phyloP scores from a whole-genome alignment of 2,888 invertebrate species.

The Dendrolimus houi region DNA sequence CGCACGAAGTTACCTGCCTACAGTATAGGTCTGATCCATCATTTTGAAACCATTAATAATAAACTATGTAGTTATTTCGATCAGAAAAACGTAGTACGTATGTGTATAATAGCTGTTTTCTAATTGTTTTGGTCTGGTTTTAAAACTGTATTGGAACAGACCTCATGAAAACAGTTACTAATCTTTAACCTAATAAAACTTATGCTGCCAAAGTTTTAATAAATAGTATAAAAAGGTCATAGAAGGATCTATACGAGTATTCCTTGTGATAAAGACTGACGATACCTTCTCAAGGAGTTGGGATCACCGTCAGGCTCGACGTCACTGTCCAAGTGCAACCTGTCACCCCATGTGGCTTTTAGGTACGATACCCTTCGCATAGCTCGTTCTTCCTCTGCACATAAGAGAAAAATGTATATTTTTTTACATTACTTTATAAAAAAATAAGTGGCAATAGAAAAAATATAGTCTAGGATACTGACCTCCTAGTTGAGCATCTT shows the following conservation, averaged over 20 bases:
- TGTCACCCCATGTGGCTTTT: constrained; percentile 92
- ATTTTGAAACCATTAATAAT: too few species aligned
- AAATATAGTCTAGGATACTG: constrained; percentile 18
- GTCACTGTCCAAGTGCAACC: constrained; percentile 84
- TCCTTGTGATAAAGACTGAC: constrained; percentile 5
- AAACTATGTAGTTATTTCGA: too few species aligned
- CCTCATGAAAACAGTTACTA: too few species aligned
- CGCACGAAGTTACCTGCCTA: too few species aligned
- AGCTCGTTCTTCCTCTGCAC: constrained; percentile 87
- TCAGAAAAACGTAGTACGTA: too few species aligned
- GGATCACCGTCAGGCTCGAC: constrained; percentile 76
- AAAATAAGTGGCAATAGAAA: background rate
- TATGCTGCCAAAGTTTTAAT: background rate
- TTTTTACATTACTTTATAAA: background rate
- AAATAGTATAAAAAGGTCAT: background rate
- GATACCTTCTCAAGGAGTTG: constrained; percentile 80
- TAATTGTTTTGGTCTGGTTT: too few species aligned
- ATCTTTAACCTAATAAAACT: too few species aligned
- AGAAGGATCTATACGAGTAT: background rate
- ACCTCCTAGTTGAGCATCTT: constrained; percentile 73
- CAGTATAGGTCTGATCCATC: too few species aligned
- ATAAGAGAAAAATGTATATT: constrained; percentile 22
- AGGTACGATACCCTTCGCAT: constrained; percentile 95
- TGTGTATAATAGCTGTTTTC: too few species aligned
- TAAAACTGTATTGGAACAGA: too few species aligned